Percentiles rank a stretch among this genome's conserved stretches.
These are phyloP conservation scores for Crotophaga sulcirostris DNA, from an alignment of 2,113 vertebrate genomes.

Conservation along the genomic window DNA sequence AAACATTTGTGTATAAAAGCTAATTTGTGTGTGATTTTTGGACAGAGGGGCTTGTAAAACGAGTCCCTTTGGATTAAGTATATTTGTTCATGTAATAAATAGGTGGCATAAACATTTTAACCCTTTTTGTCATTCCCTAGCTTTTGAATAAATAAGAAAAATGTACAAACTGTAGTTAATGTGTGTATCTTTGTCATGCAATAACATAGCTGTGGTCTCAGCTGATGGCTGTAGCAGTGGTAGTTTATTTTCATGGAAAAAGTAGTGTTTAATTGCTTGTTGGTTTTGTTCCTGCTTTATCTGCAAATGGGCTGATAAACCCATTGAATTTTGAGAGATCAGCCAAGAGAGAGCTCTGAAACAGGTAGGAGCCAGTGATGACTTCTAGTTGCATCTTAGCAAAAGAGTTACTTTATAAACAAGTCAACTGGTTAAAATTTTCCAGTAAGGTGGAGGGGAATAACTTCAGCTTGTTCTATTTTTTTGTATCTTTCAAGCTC, in stretches of 20 bases:
- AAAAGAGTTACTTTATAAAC: neutral
- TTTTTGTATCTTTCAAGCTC: neutral
- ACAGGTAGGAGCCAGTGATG: neutral
- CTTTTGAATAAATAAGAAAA: slow-evolving; percentile 76
- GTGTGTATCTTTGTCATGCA: slow-evolving; percentile 57
- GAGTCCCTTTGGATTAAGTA: slow-evolving; percentile 53
- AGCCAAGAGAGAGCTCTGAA: neutral
- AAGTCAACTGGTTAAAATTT: neutral
- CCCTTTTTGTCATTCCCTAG: slow-evolving; percentile 70
- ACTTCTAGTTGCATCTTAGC: neutral
- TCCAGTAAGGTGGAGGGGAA: neutral
- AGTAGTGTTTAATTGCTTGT: neutral
- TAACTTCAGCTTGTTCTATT: neutral
- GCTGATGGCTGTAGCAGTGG: neutral
- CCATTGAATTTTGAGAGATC: neutral
- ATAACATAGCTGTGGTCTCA: neutral
- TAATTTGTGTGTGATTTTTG: slow-evolving; percentile 76
- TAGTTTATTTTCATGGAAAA: neutral
- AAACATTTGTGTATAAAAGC: slow-evolving; percentile 98
- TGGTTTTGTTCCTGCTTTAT: neutral
- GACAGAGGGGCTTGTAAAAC: slow-evolving; percentile 70
- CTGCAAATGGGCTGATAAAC: too few species aligned
- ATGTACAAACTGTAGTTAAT: slow-evolving; percentile 30
- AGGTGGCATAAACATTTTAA: slow-evolving; percentile 68
- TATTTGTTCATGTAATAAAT: slow-evolving; percentile 67